Base-by-base conservation (phyloP, 2,113 vertebrate genomes). In the Suricata suricatta region DNA sequence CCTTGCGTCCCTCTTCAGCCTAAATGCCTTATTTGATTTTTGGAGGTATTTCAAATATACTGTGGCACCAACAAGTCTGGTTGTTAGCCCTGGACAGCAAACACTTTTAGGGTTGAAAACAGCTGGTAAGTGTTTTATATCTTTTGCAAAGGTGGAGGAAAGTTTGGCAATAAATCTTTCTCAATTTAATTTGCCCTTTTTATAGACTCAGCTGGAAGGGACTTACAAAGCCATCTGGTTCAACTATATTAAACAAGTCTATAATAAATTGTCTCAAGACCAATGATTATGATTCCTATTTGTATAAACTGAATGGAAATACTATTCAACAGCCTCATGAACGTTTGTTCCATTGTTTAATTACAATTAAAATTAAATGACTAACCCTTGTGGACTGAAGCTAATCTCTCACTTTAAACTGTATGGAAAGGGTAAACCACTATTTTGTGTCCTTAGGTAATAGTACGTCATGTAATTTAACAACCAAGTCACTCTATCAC, bases 41-140 rank as follows among this genome's bases (percentile, higher is more conserved):
- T 99, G 99, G 99, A 99, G 99, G 76, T 99, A 99, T 90, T 99
- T 99, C 97, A 99, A 99, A 95, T 99, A 99, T 96, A 99, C 99
- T 0, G 99, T 99, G 98, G 99, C 99, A 72, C 99, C 99, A 0
- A 98, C 98, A 29, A 99, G 98, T 86, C 97, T 99, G 64, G 98
- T 99, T 7, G 97, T 99, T 16, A 99, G 98, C 50, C 99, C 99
- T 2, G 98, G 98, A 38, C 99, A 99, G 93, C 99, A 99, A 98
- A 96, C 95, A 17, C 99, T 99, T 85, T 97, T 99, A 86, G 99
- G 99, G 17, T 95, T 99, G 79, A 98, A 94, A 79, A 99, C 99
- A 84, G 98, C 99, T 96, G 98, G 99, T 99, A 96, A 63, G 98
- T 87, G 69, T 87, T 95, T 96, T 88, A 64, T 66, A 66, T 96